Conservation (phyloP, 2,113 vertebrate genomes). For the Clarias magur region DNA sequence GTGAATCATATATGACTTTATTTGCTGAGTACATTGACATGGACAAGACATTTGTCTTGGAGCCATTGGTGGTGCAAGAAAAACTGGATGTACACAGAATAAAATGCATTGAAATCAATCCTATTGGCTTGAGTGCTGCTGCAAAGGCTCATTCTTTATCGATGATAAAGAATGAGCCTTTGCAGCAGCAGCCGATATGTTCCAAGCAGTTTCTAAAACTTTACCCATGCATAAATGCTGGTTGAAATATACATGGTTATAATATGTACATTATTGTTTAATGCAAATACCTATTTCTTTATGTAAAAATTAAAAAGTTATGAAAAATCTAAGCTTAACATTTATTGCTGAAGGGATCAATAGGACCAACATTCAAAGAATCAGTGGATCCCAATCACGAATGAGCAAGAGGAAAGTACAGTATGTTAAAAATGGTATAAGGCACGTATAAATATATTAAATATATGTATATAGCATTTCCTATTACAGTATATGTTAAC, state of each 20-base stretch:
- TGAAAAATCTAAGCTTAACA: no score
- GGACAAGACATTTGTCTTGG: neutral
- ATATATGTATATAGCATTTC: no score
- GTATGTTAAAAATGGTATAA: no score
- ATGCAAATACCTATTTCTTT: neutral
- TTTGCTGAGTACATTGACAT: neutral
- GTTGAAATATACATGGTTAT: neutral
- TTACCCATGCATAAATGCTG: neutral
- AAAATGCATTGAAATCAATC: neutral
- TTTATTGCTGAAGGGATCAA: neutral
- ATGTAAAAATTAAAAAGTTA: neutral
- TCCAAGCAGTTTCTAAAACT: neutral
- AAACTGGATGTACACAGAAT: neutral
- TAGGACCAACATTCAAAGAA: no score
- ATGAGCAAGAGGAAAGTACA: no score
- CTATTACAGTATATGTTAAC: no score
- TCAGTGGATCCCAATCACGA: no score
- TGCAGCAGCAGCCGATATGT: no score
- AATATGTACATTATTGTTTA: neutral
- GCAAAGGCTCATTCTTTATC: neutral
- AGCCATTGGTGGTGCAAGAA: neutral
- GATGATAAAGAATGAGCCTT: no score
- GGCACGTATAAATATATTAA: no score
- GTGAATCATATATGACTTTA: neutral
- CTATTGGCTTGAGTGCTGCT: neutral